Percentiles rank a stretch among this genome's conserved stretches.
Conservation (phyloP, 1,140 invertebrate species). For the Drosophila chauvacae region DNA sequence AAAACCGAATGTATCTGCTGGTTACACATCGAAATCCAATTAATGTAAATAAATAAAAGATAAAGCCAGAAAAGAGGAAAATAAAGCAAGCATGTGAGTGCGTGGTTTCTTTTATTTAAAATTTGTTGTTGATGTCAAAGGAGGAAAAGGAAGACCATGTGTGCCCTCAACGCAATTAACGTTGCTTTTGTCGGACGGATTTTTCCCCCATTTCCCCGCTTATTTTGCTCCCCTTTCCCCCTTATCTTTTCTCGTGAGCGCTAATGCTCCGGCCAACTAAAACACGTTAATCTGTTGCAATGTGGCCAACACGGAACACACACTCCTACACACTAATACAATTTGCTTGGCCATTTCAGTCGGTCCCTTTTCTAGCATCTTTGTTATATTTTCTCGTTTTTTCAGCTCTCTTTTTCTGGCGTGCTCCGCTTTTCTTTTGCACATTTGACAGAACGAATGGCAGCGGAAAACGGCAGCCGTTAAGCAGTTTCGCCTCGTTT, state of each 20-base stretch:
- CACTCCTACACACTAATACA: constrained; percentile 51
- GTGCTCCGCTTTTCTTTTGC: constrained; percentile 26
- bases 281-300: constrained; percentile 79
- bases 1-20: constrained; percentile 37
- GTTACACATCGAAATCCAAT: constrained; percentile 73
- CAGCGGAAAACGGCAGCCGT: constrained; percentile 62
- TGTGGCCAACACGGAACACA: constrained; percentile 27
- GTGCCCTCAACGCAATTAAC: constrained; percentile 75
- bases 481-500: constrained; percentile 80
- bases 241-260: constrained; percentile 32
- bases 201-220: neutral
- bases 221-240: neutral
- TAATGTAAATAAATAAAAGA: constrained; percentile 79
- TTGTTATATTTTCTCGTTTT: constrained; percentile 25
- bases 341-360: constrained; percentile 62
- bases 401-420: constrained; percentile 17
- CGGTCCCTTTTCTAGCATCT: constrained; percentile 4
- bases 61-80: constrained; percentile 29
- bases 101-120: constrained; percentile 73
- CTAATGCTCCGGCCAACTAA: constrained; percentile 66
- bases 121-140: constrained; percentile 36
- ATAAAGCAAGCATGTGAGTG: constrained; percentile 48
- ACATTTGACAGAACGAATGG: constrained; percentile 41
- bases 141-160: constrained; percentile 24
- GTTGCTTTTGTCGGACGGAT: constrained; percentile 59